These are phyloP conservation scores for Quadroppia sp. DNA, from an alignment of 2,888 invertebrate species.

Conservation along the genomic window DNA sequence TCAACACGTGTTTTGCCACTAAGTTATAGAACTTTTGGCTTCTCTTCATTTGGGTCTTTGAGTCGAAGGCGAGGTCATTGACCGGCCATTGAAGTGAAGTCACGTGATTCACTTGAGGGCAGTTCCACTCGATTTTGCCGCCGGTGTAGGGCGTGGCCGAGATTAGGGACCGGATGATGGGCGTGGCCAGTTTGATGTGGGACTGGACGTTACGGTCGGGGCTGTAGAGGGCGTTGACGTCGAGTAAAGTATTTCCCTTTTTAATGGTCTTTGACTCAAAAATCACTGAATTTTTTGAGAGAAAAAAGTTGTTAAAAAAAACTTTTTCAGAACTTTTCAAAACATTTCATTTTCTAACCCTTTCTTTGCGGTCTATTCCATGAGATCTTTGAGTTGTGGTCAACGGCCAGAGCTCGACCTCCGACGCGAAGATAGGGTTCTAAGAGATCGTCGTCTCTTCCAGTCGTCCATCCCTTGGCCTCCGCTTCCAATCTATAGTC, in stretches of 20 bases:
- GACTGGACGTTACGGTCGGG: not conserved
- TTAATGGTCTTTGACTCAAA: not conserved
- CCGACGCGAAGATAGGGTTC: too few species aligned
- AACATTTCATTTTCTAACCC: not conserved
- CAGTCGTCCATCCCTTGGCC: not conserved
- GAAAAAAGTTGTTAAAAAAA: not conserved
- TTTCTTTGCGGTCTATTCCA: too few species aligned
- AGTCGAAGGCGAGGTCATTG: not conserved
- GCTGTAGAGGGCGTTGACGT: not conserved
- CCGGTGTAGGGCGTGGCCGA: not conserved
- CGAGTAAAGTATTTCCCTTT: not conserved
- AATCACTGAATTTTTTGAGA: not conserved
- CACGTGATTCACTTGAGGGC: not conserved
- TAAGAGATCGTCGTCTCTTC: too few species aligned
- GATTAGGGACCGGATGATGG: not conserved
- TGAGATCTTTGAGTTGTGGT: not conserved
- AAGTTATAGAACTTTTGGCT: not conserved
- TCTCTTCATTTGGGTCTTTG: not conserved
- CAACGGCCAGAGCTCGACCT: too few species aligned
- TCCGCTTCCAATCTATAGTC: not conserved
- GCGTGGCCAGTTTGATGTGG: not conserved
- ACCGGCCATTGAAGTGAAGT: not conserved
- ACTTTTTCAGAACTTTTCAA: not conserved
- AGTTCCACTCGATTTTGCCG: not conserved
- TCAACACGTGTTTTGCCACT: not conserved